Evolutionary conservation across 1,140 invertebrate species (phyloP).

Genomic region (Hylaeus volcanicus): DNA sequence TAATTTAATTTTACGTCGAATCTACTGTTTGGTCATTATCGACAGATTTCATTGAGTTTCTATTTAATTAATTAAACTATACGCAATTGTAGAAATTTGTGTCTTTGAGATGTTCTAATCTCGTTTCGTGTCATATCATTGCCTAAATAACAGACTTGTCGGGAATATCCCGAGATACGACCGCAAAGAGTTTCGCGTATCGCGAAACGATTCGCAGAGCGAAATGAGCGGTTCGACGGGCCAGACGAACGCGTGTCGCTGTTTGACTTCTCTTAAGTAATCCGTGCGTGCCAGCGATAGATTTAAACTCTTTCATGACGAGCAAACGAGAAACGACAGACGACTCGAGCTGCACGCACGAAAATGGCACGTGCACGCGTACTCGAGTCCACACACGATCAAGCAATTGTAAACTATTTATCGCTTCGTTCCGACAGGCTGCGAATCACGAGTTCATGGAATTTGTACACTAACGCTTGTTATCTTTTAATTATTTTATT

Average conservation of each 20-base stretch:
- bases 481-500: neutral
- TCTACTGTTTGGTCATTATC: no score
- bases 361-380: neutral
- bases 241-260: slow-evolving; percentile 1
- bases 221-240: neutral
- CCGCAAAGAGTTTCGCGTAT: no score
- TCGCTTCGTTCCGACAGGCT: neutral
- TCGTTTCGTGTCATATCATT: no score
- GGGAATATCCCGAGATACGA: no score
- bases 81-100: no score
- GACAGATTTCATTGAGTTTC: no score
- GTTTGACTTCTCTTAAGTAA: slow-evolving; percentile 34
- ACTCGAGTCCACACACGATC: neutral
- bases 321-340: neutral
- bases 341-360: neutral
- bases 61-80: no score
- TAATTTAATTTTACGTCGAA: no score
- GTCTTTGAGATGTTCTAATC: no score
- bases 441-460: neutral
- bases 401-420: slow-evolving; percentile 12
- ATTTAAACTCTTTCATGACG: neutral
- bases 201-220: neutral
- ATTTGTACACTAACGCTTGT: neutral
- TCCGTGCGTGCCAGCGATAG: neutral
- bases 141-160: no score